phyloP scores from a whole-genome alignment of 2,888 invertebrate genomes.

The Orchesella flavescens region DNA sequence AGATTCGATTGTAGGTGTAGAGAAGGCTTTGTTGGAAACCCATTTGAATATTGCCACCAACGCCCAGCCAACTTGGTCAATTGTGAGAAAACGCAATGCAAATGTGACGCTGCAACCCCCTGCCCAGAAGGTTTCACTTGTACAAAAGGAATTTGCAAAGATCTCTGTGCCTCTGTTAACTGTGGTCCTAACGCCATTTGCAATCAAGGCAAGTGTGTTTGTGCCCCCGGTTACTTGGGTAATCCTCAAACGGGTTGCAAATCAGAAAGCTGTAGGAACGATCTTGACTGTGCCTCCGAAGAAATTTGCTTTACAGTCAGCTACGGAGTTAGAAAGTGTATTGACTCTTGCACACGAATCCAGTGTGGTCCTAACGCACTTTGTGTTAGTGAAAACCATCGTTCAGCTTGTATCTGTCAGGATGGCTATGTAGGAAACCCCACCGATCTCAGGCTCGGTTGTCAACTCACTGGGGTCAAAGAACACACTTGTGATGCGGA shows the following conservation, averaged over 20 bases:
- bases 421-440: slow-evolving; percentile 85
- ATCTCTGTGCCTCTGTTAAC: slow-evolving; percentile 83
- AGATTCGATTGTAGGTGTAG: slow-evolving; percentile 92
- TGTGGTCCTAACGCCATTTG: slow-evolving; percentile 90
- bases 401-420: slow-evolving; percentile 88
- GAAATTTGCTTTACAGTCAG: slow-evolving; percentile 92
- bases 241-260: slow-evolving; percentile 87
- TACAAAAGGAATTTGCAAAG: slow-evolving; percentile 82
- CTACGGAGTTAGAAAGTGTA: slow-evolving; percentile 85
- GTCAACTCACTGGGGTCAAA: slow-evolving; percentile 80
- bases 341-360: slow-evolving; percentile 89
- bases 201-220: slow-evolving; percentile 83
- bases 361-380: slow-evolving; percentile 93
- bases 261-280: slow-evolving; percentile 84
- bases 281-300: slow-evolving; percentile 86
- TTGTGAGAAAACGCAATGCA: slow-evolving; percentile 68
- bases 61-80: slow-evolving; percentile 68
- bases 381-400: slow-evolving; percentile 88
- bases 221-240: slow-evolving; percentile 83
- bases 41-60: slow-evolving; percentile 83
- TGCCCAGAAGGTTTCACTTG: slow-evolving; percentile 78
- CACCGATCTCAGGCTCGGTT: slow-evolving; percentile 84
- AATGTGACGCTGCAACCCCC: slow-evolving; percentile 57
- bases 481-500: slow-evolving; percentile 81
- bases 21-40: slow-evolving; percentile 88